Conservation (phyloP, 1,140 invertebrate species). For the Holcopasites calliopsidis region DNA sequence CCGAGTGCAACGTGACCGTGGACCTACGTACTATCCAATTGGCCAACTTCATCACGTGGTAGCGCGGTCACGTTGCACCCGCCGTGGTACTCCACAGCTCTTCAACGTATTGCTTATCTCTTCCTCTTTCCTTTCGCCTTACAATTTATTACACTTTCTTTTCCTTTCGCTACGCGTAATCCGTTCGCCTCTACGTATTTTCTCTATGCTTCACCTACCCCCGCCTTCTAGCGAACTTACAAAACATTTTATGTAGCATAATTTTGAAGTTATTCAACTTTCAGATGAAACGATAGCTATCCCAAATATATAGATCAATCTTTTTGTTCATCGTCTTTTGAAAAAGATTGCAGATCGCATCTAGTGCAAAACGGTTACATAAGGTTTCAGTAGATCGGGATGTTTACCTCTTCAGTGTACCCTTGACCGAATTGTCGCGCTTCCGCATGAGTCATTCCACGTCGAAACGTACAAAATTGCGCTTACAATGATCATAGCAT, state of each 20-base stretch:
- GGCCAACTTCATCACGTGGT: slow-evolving; percentile 65
- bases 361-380: not conserved
- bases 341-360: not conserved
- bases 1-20: slow-evolving; percentile 72
- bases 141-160: not conserved
- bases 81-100: slow-evolving; percentile 69
- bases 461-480: no score
- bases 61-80: slow-evolving; percentile 77
- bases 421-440: slow-evolving; percentile 41
- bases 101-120: not conserved
- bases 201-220: no score
- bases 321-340: no score
- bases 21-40: slow-evolving; percentile 61
- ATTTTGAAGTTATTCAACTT: no score
- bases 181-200: not conserved
- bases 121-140: not conserved
- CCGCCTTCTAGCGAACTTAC: no score
- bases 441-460: slow-evolving; percentile 25
- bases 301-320: no score
- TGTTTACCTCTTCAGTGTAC: slow-evolving; percentile 31
- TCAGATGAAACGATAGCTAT: no score
- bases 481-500: no score
- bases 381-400: not conserved
- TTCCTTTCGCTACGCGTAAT: not conserved
- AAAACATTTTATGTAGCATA: no score